Conservation (phyloP, 2,797 vertebrate genomes). For the Hirundo rustica region DNA sequence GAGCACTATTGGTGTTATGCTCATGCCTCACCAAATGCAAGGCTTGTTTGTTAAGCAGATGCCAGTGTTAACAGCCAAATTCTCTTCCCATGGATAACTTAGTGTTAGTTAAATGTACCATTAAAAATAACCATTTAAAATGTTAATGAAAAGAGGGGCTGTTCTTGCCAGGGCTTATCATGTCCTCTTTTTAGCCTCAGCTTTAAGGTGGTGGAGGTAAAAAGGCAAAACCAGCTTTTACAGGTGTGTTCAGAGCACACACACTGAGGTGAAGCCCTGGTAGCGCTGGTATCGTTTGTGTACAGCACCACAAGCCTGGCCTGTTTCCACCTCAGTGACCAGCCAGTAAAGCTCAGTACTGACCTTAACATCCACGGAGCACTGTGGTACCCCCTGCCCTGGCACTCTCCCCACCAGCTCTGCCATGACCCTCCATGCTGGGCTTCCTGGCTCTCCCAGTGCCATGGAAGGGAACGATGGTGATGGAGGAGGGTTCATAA, state of each 20-base stretch:
- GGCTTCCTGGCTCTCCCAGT: fast-evolving
- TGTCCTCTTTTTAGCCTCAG: neutral
- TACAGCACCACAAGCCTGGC: neutral
- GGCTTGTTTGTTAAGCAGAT: slow-evolving; percentile 72
- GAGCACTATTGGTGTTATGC: slow-evolving; percentile 54
- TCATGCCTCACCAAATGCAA: slow-evolving; percentile 40
- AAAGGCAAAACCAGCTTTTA: neutral
- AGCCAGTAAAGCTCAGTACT: neutral
- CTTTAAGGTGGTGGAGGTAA: neutral
- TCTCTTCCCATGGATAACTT: slow-evolving; percentile 68
- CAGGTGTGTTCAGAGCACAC: neutral
- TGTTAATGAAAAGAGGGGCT: slow-evolving; percentile 61
- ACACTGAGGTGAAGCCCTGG: neutral
- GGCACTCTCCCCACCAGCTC: neutral
- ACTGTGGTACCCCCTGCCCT: neutral
- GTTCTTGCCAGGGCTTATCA: slow-evolving; percentile 8
- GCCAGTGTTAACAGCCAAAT: slow-evolving; percentile 67
- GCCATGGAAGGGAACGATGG: fast-evolving
- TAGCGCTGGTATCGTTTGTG: fast-evolving
- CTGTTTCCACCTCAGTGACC: neutral
- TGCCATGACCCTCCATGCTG: fast-evolving
- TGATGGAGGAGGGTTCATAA: neutral
- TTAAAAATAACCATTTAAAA: slow-evolving; percentile 73
- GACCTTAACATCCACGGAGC: neutral
- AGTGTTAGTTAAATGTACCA: slow-evolving; percentile 76